Conservation (phyloP, 2,113 vertebrate genomes). For the Mus pahari region DNA sequence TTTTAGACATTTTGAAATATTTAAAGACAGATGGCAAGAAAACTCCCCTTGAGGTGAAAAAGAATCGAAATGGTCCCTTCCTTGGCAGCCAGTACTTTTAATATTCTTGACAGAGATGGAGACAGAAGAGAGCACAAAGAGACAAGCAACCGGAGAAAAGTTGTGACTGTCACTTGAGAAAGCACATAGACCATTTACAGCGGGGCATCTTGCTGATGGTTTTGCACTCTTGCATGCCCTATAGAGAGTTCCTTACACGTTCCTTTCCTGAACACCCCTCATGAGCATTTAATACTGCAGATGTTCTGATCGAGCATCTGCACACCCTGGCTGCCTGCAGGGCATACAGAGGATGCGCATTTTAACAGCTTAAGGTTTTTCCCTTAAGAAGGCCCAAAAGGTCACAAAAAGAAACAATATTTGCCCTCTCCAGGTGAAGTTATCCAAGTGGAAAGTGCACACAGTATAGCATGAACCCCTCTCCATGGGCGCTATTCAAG, state of each 20-base stretch:
- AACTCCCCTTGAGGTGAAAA: neutral
- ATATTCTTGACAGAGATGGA: neutral
- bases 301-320: neutral
- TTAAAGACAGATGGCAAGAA: conserved; percentile 43
- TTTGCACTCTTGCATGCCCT: neutral
- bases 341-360: neutral
- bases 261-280: neutral
- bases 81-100: neutral
- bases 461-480: neutral
- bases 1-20: conserved; percentile 29
- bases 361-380: neutral
- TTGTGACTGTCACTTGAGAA: neutral
- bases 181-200: neutral
- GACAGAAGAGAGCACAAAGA: neutral
- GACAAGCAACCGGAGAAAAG: neutral
- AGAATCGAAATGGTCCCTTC: neutral
- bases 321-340: neutral
- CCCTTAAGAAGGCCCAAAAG: too few species aligned
- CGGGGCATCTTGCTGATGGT: neutral
- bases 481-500: neutral
- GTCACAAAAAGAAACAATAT: conserved; percentile 17
- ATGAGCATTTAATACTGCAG: conserved; percentile 17
- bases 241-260: neutral
- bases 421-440: neutral
- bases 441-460: neutral